These are phyloP conservation scores for Drosophila paranaensis DNA, from an alignment of 2,888 invertebrate species.

Conservation along the genomic window DNA sequence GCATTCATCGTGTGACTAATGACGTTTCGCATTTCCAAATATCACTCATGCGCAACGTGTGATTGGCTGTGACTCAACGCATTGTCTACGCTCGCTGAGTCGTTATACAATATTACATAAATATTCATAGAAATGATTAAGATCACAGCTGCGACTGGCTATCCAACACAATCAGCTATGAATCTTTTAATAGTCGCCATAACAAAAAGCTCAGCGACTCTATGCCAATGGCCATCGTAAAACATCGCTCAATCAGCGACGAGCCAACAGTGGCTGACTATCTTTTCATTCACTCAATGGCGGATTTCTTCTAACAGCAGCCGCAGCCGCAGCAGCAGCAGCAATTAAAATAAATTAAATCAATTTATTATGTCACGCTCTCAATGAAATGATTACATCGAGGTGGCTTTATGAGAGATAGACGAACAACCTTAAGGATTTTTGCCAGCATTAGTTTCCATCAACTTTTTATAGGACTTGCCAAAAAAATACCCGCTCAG, in stretches of 20 bases:
- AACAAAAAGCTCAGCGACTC: slow-evolving; percentile 44
- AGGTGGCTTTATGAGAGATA: neutral
- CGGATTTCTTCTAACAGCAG: slow-evolving; percentile 71
- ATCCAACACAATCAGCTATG: slow-evolving; percentile 48
- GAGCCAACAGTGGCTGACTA: slow-evolving; percentile 28
- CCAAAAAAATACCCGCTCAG: slow-evolving; percentile 26
- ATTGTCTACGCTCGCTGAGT: slow-evolving; percentile 14
- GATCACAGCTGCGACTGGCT: slow-evolving; percentile 40
- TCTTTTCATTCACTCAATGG: slow-evolving; percentile 33
- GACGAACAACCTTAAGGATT: neutral
- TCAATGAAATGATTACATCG: neutral
- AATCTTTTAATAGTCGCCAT: slow-evolving; percentile 54
- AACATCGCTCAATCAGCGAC: slow-evolving; percentile 71
- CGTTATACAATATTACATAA: slow-evolving; percentile 36
- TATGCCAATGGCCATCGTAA: slow-evolving; percentile 63
- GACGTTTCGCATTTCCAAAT: slow-evolving; percentile 30
- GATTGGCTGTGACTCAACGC: slow-evolving; percentile 44
- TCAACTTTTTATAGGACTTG: slow-evolving; percentile 33
- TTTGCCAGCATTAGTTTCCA: neutral
- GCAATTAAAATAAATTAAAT: slow-evolving; percentile 82
- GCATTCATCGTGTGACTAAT: slow-evolving; percentile 36
- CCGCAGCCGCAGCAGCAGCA: slow-evolving; percentile 24
- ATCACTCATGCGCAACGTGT: slow-evolving; percentile 57
- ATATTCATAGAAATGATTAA: slow-evolving; percentile 31
- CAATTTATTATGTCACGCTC: slow-evolving; percentile 82